Base-by-base conservation (phyloP, 2,888 invertebrate species). In the Hipparchia sbordonii region DNA sequence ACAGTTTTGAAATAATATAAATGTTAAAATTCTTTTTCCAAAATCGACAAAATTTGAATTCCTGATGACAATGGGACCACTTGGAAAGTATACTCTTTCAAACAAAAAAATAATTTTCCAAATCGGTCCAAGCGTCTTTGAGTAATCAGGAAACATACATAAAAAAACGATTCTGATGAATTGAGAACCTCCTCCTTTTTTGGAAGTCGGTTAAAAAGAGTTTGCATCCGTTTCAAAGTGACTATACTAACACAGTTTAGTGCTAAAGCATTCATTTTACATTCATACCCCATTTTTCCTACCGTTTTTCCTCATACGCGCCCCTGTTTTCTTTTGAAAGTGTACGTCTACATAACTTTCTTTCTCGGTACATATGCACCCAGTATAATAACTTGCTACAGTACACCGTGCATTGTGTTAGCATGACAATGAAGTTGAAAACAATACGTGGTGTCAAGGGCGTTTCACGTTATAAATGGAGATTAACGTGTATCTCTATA, bases 371-470 rank as follows among this genome's bases (percentile, higher is more conserved):
- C 56, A 57, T 65, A 51, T 33, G 51, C 51, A 65, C 63, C 51
- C 33, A 51, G 45, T 13, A 56, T 59, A 52, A 61, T 60, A 61
- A 60, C 23, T 60, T 52, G 7, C 51, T 61, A 60, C 68, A 69
- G 60, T 52, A 60, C 48, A 61, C 10, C 59, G 48, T 71, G 72
- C 61, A 75, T 75, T 72, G 74, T 74, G 74, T 69, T 71, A 54
- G 72, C 65, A 66, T 69, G 10, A 71, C 74, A 67, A 67, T 74
- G 60, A 63, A 68, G 63, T 71, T 46, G 71, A 33, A 68, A 70
- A 74, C 72, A 72, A 75, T 72, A 67, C 63, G 52, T 52, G n/a
- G 51, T 59, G 70, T 70, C 70, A 65, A 75, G 74, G 74, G 63
- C 72, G 60, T 72, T 72, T 66, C 60, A 72, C 65, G 72, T 71